Evolutionary conservation across 2,888 invertebrate genomes (phyloP).

Genomic region (Vandiemenella viatica): DNA sequence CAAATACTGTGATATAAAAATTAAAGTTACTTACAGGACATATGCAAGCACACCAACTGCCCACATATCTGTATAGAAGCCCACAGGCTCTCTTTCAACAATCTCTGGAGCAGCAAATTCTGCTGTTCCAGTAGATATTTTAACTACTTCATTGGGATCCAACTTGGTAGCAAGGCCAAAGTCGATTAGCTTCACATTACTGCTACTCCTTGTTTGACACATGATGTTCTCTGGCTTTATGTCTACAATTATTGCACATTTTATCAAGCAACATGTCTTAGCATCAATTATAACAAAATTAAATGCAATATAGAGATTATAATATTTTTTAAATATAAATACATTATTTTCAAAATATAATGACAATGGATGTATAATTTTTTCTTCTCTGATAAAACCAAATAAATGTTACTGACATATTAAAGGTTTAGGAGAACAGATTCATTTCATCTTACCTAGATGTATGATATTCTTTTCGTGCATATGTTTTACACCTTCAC

Average conservation of each 20-base stretch:
- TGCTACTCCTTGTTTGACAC: constrained; percentile 92
- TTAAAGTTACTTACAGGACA: constrained; percentile 63
- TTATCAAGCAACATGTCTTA: too few species aligned
- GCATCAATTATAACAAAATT: too few species aligned
- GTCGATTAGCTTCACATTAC: constrained; percentile 95
- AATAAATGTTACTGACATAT: too few species aligned
- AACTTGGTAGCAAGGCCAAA: constrained; percentile 97
- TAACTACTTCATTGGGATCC: constrained; percentile 96
- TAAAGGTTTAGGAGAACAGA: too few species aligned
- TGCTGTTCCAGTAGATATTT: constrained; percentile 97
- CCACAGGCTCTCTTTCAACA: constrained; percentile 94
- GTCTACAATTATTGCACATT: too few species aligned
- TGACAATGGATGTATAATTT: too few species aligned
- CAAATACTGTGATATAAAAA: not conserved
- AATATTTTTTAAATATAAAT: too few species aligned
- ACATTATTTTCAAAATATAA: too few species aligned
- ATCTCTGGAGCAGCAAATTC: constrained; percentile 99
- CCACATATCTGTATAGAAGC: constrained; percentile 99
- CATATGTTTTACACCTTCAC: constrained; percentile 96
- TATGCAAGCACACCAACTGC: constrained; percentile 97
- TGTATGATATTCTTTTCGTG: constrained; percentile 99
- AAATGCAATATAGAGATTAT: too few species aligned
- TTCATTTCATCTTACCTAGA: constrained; percentile 54
- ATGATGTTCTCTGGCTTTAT: constrained; percentile 98
- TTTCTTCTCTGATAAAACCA: too few species aligned